phyloP scores from a whole-genome alignment of 2,888 invertebrate species.

The Diadromus collaris region DNA sequence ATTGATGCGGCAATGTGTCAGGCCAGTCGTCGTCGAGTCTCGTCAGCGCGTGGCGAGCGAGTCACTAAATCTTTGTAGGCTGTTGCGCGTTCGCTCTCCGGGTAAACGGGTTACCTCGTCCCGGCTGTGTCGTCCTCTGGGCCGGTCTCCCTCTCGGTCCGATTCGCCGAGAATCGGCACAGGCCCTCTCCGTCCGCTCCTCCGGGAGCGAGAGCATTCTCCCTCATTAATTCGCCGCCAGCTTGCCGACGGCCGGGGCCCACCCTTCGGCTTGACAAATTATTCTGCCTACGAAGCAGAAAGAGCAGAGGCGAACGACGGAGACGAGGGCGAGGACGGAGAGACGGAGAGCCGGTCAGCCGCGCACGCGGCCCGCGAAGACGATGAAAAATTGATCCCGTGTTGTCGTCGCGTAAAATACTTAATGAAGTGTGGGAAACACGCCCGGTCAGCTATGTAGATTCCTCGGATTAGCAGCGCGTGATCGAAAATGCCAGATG shows the following conservation, averaged over 20 bases:
- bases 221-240: constrained; percentile 62
- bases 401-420: constrained; percentile 73
- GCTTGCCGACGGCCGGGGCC: constrained; percentile 61
- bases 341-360: constrained; percentile 42
- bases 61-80: constrained; percentile 59
- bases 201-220: constrained; percentile 50
- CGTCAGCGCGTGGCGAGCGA: constrained; percentile 31
- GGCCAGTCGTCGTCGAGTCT: constrained; percentile 33
- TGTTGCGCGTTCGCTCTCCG: constrained; percentile 12
- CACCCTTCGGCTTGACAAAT: constrained; percentile 64
- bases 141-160: background rate
- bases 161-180: background rate
- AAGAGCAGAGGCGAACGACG: constrained; percentile 36
- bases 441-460: constrained; percentile 12
- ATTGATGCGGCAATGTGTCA: constrained; percentile 60
- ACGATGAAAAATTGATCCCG: constrained; percentile 71
- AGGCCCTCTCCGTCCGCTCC: constrained; percentile 30
- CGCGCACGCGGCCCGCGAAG: constrained; percentile 49
- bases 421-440: constrained; percentile 71
- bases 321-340: background rate
- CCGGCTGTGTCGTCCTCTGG: background rate
- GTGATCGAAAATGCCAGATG: constrained; percentile 58
- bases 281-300: constrained; percentile 66
- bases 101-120: constrained; percentile 5
- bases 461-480: constrained; percentile 31